Evolutionary conservation across 2,113 vertebrate genomes (phyloP), one percentile per base, ranked within the genome.

Genomic region (Lycaon pictus): DNA sequence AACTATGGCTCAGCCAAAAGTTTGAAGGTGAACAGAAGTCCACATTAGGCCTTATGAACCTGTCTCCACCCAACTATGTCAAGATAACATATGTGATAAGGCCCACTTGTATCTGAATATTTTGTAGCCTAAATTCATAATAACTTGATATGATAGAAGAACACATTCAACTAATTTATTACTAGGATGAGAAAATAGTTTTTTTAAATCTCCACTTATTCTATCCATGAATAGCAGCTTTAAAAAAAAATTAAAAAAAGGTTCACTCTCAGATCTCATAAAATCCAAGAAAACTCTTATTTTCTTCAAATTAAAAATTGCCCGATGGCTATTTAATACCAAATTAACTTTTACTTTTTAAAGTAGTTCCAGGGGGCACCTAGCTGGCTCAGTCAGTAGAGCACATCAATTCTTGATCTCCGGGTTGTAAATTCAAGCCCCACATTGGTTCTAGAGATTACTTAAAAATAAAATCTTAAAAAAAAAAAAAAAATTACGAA

Each of bases 311-410:
- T 69, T 90, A 76, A 93, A 83, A 96, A 4, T 17, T 86, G 53
- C 69, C 25, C 87, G 32, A 87, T 37, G 11, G 29, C 17, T 13
- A 23, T 79, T 85, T 53, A 92, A 83, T 55, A 53, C n/a, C 65
- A 96, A 94, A 81, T 51, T n/a, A 72, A 87, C 67, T 95, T 93
- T 91, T 22, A 93, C 43, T 83, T 97, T 87, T 48, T 87, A 90
- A 69, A 83, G 58, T 27, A 88, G 37, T 5, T 81, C 72, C 65
- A 71, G 43, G 43, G 43, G 72, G 43, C 25, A 3, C 43, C 25
- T 76, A 23, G 72, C 72, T 48, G 43, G 23, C 43, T 76, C 43
- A 48, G 37, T 76, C 13, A 29, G 25, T 10, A 51, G 43, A 51
- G 74, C 74, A 77, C 7, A 13, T 8, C 43, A 25, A 77, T 43